Evolutionary conservation across 2,888 invertebrate genomes (phyloP).

Genomic region (Heterodera filipjevi): DNA sequence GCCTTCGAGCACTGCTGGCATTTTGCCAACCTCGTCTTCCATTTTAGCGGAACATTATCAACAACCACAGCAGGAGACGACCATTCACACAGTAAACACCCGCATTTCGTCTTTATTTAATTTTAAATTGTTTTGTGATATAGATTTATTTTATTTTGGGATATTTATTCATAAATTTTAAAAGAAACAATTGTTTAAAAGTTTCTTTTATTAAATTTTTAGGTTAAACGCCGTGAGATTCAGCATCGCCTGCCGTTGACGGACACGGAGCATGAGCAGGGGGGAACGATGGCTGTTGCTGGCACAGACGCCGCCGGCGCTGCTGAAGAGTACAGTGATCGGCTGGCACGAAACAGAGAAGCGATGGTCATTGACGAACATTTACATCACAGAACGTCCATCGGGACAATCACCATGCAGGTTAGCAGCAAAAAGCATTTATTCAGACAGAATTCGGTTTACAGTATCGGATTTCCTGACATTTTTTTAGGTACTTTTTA

Average conservation of each 20-base stretch:
- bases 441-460: too few species aligned
- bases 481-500: too few species aligned
- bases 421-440: background rate
- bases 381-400: constrained; percentile 27
- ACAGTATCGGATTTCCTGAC: too few species aligned
- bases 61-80: constrained; percentile 15
- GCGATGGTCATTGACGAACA: constrained; percentile 46
- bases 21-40: constrained; percentile 5
- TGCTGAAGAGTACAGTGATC: constrained; percentile 33
- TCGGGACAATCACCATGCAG: constrained; percentile 10
- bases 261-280: constrained; percentile 55
- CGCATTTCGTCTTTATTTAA: constrained; percentile 33
- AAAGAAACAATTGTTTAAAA: constrained; percentile 15
- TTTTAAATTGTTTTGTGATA: too few species aligned
- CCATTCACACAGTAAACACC: constrained; percentile 44
- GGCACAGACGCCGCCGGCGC: constrained; percentile 24
- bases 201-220: constrained; percentile 22
- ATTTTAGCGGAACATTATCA: background rate
- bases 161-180: background rate
- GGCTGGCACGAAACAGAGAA: constrained; percentile 42
- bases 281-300: constrained; percentile 35
- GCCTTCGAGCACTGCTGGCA: constrained; percentile 15
- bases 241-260: constrained; percentile 53
- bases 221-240: constrained; percentile 53
- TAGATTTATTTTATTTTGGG: background rate